Evolutionary conservation across 2,113 vertebrate species (phyloP).

Genomic region (Myanophis thanlyinensis): DNA sequence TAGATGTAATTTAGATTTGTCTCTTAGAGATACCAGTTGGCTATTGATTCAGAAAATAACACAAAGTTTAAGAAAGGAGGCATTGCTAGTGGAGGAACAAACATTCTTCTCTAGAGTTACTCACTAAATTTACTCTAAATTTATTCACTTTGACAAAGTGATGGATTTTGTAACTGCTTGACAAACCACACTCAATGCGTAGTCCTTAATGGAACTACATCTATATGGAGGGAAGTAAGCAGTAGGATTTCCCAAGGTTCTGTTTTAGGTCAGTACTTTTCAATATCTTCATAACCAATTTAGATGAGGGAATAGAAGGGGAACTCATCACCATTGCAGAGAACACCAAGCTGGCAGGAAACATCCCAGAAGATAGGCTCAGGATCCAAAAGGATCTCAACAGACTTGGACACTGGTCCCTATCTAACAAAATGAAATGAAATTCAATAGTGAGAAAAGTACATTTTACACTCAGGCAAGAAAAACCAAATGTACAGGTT

Average conservation of each 20-base stretch:
- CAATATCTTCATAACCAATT: background rate
- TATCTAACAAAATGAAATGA: background rate
- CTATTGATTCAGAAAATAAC: background rate
- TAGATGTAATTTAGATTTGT: background rate
- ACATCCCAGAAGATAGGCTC: background rate
- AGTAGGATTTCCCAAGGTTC: background rate
- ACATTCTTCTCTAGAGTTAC: background rate
- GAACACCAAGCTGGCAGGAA: background rate
- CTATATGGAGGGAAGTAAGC: background rate
- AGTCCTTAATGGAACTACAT: background rate
- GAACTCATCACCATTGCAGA: too few relatives aligned
- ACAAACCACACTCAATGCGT: background rate
- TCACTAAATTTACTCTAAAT: background rate
- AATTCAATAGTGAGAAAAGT: background rate
- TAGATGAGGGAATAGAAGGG: background rate
- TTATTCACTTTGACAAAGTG: background rate
- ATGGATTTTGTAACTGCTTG: background rate
- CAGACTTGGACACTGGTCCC: background rate
- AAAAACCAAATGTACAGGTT: background rate
- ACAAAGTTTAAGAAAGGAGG: background rate
- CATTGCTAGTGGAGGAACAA: background rate
- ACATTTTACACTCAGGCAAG: background rate
- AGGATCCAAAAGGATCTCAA: background rate
- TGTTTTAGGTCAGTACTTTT: background rate
- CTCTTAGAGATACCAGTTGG: background rate